Evolutionary conservation across 2,113 vertebrate genomes (phyloP).

Genomic region (Cyanoderma ruficeps): DNA sequence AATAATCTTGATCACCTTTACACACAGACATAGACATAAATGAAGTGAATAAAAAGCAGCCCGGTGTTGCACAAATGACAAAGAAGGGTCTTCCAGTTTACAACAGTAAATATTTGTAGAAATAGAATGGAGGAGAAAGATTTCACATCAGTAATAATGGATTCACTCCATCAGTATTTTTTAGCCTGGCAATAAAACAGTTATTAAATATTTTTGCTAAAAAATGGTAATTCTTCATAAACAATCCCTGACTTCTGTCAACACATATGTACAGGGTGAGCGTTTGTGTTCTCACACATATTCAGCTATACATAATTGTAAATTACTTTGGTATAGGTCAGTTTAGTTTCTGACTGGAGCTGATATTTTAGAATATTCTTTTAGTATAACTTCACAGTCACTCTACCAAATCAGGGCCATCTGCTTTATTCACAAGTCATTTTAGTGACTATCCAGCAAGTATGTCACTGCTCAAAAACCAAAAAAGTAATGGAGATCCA

Average conservation of each 20-base stretch:
- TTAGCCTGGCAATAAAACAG: not conserved
- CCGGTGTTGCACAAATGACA: not conserved
- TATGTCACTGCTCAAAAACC: not conserved
- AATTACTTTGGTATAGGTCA: not conserved
- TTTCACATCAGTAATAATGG: not conserved
- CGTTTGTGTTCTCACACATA: not conserved
- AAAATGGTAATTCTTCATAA: not conserved
- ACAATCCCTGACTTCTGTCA: not conserved
- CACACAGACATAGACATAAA: not conserved
- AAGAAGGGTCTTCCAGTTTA: not conserved
- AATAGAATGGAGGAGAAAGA: not conserved
- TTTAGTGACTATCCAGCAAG: not conserved
- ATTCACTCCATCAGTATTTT: not conserved
- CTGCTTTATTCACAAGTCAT: not conserved
- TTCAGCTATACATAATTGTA: not conserved
- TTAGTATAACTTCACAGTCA: not conserved
- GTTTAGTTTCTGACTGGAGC: not conserved
- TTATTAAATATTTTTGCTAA: not conserved
- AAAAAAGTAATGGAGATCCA: not conserved
- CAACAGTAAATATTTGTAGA: not conserved
- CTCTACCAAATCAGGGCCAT: not conserved
- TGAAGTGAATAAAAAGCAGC: not conserved
- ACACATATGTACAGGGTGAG: rapidly evolving
- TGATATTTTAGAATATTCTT: not conserved
- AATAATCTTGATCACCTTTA: not conserved